Conservation (phyloP, 2,888 invertebrate species). For the Dryobota labecula region DNA sequence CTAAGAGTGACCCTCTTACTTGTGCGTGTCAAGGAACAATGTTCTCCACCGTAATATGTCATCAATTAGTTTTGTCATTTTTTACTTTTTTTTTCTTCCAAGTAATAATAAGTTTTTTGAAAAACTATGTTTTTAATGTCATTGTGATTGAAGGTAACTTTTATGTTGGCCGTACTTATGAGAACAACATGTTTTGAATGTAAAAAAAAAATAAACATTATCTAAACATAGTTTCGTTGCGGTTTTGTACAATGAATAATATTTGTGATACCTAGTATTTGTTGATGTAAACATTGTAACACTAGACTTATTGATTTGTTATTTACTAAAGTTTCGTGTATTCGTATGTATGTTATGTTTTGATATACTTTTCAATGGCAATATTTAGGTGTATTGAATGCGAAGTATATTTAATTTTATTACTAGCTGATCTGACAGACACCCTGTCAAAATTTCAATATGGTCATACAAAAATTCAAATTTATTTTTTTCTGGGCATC, state of each 20-base stretch:
- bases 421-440: too few species aligned
- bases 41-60: too few species aligned
- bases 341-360: slow-evolving; percentile 1
- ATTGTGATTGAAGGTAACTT: background rate
- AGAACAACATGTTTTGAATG: slow-evolving; percentile 41
- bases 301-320: slow-evolving; percentile 28
- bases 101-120: too few species aligned
- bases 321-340: slow-evolving; percentile 19
- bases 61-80: too few species aligned
- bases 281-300: slow-evolving; percentile 42
- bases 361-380: slow-evolving; percentile 6
- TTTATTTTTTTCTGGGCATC: too few species aligned
- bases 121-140: background rate
- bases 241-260: slow-evolving; percentile 48
- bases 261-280: slow-evolving; percentile 10
- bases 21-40: too few species aligned
- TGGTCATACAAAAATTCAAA: too few species aligned
- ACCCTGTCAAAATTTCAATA: too few species aligned
- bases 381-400: background rate
- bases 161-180: background rate
- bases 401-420: too few species aligned
- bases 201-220: slow-evolving; percentile 29
- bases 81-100: too few species aligned
- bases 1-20: too few species aligned
- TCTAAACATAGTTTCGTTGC: slow-evolving; percentile 27